Percentiles rank a stretch among this genome's conserved stretches.
phyloP scores from a whole-genome alignment of 2,888 invertebrate species.

The Athrips mouffetella region DNA sequence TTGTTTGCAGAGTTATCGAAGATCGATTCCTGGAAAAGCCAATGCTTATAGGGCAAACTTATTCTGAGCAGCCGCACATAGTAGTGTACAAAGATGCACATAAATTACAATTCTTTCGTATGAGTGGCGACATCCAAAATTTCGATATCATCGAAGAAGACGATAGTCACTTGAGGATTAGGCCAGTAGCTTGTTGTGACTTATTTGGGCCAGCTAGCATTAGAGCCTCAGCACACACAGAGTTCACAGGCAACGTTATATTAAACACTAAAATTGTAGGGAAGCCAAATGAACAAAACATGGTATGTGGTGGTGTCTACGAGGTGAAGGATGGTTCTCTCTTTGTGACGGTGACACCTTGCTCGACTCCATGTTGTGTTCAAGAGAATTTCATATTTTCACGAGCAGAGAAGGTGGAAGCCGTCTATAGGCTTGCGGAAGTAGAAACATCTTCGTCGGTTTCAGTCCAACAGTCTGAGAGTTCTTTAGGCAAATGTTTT shows the following conservation, averaged over 20 bases:
- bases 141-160: neutral
- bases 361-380: too few relatives aligned
- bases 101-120: conserved; percentile 6
- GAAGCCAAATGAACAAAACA: conserved; percentile 15
- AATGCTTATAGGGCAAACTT: conserved; percentile 13
- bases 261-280: conserved; percentile 15
- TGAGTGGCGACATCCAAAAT: too few relatives aligned
- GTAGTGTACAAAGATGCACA: conserved; percentile 2
- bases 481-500: too few relatives aligned
- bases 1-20: conserved; percentile 6
- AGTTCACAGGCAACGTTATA: conserved; percentile 8
- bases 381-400: too few relatives aligned
- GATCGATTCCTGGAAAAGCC: conserved; percentile 8
- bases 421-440: too few relatives aligned
- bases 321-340: conserved; percentile 14
- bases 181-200: neutral
- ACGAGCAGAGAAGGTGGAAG: too few relatives aligned
- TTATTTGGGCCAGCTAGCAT: conserved; percentile 14
- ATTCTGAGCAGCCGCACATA: conserved; percentile 13
- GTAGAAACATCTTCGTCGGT: too few relatives aligned
- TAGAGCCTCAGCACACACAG: neutral
- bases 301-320: conserved; percentile 19
- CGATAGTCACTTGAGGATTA: too few relatives aligned
- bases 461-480: too few relatives aligned
- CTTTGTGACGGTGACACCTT: too few relatives aligned